Evolutionary conservation across 1,140 invertebrate genomes (phyloP).

Genomic region (Epicauta chinensis): DNA sequence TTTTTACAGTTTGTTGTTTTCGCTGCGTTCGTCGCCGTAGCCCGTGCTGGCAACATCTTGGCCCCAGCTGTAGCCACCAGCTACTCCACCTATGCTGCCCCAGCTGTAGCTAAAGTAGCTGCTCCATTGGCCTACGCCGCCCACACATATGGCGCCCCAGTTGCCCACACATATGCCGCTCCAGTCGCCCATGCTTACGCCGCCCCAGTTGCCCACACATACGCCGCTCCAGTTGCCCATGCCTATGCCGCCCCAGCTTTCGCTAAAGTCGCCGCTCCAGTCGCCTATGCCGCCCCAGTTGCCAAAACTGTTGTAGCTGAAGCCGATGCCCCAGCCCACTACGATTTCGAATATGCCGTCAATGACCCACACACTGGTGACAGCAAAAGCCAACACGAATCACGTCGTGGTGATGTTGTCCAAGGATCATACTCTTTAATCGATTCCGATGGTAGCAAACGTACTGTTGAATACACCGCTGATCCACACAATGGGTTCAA

Average conservation of each 20-base stretch:
- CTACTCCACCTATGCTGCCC: conserved; percentile 26
- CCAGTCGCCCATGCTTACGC: conserved; percentile 10
- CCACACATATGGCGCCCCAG: conserved; percentile 26
- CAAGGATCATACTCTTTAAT: conserved; percentile 41
- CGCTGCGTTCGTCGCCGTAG: no score
- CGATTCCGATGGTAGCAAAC: conserved; percentile 47
- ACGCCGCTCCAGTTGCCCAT: conserved; percentile 3
- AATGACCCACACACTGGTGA: conserved; percentile 48
- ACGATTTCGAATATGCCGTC: conserved; percentile 29
- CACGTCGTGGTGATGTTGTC: conserved; percentile 28
- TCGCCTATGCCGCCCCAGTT: conserved; percentile 36
- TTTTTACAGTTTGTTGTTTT: no score
- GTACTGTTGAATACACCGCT: conserved; percentile 48
- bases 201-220: conserved; percentile 8
- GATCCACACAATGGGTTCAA: conserved; percentile 47
- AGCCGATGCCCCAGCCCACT: conserved; percentile 23
- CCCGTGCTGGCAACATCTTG: no score
- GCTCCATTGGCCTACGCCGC: conserved; percentile 28
- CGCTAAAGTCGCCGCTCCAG: conserved; percentile 11
- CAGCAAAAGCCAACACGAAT: conserved; percentile 30
- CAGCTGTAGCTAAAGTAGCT: conserved; percentile 20
- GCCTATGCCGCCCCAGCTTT: conserved; percentile 6
- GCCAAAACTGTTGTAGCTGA: conserved; percentile 37
- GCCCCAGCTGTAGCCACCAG: conserved; percentile 18
- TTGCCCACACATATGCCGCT: conserved; percentile 40